phyloP scores from a whole-genome alignment of 2,888 invertebrate species.

The Agrotis ipsilon region DNA sequence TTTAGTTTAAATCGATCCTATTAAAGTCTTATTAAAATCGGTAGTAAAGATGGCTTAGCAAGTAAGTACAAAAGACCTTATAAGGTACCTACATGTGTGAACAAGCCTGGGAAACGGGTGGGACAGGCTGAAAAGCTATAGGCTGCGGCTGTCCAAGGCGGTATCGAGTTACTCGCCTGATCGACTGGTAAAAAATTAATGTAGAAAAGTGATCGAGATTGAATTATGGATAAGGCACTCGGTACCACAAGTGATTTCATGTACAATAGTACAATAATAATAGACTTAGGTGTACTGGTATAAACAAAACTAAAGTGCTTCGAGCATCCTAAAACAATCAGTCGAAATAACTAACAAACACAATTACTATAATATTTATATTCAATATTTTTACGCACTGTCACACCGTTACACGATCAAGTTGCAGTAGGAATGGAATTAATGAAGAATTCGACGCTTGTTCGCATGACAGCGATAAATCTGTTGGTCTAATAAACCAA shows the following conservation, averaged over 20 bases:
- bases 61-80: slow-evolving; percentile 32
- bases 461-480: too few relatives aligned
- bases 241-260: background rate
- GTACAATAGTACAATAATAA: too few relatives aligned
- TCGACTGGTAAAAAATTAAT: slow-evolving; percentile 56
- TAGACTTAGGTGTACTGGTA: too few relatives aligned
- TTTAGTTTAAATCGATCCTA: background rate
- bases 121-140: slow-evolving; percentile 80
- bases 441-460: too few relatives aligned
- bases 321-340: too few relatives aligned
- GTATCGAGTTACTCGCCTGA: slow-evolving; percentile 81
- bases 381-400: too few relatives aligned
- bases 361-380: too few relatives aligned
- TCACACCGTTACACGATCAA: too few relatives aligned
- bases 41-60: slow-evolving; percentile 8
- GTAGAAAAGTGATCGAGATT: slow-evolving; percentile 50
- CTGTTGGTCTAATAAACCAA: too few relatives aligned
- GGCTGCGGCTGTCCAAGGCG: slow-evolving; percentile 76
- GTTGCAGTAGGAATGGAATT: too few relatives aligned
- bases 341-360: too few relatives aligned
- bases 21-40: slow-evolving; percentile 8
- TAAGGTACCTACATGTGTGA: slow-evolving; percentile 65
- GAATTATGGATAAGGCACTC: slow-evolving; percentile 64
- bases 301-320: too few relatives aligned
- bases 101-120: slow-evolving; percentile 82